Evolutionary conservation across 2,888 invertebrate genomes (phyloP).

Genomic region (Hesperia comma): DNA sequence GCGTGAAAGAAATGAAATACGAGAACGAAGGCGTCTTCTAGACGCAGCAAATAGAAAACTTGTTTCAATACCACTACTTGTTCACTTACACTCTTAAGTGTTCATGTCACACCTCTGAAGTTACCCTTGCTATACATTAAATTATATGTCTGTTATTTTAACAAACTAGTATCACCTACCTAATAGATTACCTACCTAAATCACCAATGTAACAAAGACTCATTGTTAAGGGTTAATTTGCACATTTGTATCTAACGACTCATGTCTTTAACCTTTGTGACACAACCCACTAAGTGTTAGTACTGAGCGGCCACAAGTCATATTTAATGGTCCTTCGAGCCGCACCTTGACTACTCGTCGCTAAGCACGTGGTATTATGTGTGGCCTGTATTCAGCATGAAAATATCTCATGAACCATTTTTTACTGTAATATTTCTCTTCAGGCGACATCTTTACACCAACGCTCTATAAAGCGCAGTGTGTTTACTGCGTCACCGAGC

Average conservation of each 20-base stretch:
- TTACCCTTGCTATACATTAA: too few species aligned
- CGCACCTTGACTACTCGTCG: neutral
- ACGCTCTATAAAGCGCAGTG: neutral
- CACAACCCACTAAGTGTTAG: too few species aligned
- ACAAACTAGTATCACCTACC: too few species aligned
- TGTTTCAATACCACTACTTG: constrained; percentile 1
- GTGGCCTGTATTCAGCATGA: neutral
- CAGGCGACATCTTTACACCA: constrained; percentile 15
- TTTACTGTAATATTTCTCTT: constrained; percentile 1
- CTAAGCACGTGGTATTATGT: neutral
- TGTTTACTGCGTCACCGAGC: constrained; percentile 10
- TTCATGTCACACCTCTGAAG: too few species aligned
- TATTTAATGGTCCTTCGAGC: constrained; percentile 2
- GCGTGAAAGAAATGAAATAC: constrained; percentile 12
- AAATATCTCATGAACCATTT: neutral
- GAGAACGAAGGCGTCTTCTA: neutral
- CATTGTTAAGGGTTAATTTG: too few species aligned
- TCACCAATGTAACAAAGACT: too few species aligned
- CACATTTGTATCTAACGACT: too few species aligned
- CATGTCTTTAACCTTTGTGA: too few species aligned
- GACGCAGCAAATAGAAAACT: neutral
- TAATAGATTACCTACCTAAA: too few species aligned
- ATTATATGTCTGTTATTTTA: too few species aligned
- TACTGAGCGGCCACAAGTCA: neutral
- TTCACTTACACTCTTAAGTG: too few species aligned